phyloP scores from a whole-genome alignment of 2,797 vertebrate species.

The Sparidentex hasta region DNA sequence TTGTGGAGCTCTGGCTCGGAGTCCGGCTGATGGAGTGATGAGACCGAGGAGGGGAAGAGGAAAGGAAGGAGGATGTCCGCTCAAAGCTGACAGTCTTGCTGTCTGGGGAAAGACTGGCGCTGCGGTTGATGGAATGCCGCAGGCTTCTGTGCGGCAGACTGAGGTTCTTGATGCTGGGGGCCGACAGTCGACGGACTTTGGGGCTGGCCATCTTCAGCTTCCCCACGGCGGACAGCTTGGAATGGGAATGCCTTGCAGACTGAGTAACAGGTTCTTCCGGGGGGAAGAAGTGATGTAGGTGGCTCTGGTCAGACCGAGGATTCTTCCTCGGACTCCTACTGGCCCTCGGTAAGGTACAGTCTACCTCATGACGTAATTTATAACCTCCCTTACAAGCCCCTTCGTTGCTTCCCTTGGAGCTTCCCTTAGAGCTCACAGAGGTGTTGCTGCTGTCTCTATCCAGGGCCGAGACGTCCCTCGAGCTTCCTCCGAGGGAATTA shows the following conservation, averaged over 20 bases:
- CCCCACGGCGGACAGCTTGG: constrained; percentile 92
- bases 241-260: constrained; percentile 85
- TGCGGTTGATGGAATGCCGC: constrained; percentile 90
- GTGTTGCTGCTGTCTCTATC: constrained; percentile 89
- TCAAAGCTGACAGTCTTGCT: constrained; percentile 84
- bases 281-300: constrained; percentile 68
- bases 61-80: constrained; percentile 65
- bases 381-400: constrained; percentile 76
- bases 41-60: constrained; percentile 87
- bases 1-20: constrained; percentile 88
- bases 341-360: constrained; percentile 89
- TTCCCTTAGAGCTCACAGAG: constrained; percentile 86
- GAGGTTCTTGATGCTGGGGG: constrained; percentile 90
- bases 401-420: constrained; percentile 72
- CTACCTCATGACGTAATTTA: constrained; percentile 79
- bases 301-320: constrained; percentile 80
- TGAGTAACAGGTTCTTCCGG: constrained; percentile 65
- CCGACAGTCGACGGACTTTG: constrained; percentile 90
- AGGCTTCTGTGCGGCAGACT: constrained; percentile 91
- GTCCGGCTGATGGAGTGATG: constrained; percentile 91
- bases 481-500: constrained; percentile 88
- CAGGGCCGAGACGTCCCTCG: constrained; percentile 87
- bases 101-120: constrained; percentile 89
- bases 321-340: constrained; percentile 89
- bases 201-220: constrained; percentile 93